These are phyloP conservation scores for Dexiosoma caninum DNA, from an alignment of 2,888 invertebrate genomes.

Conservation along the genomic window DNA sequence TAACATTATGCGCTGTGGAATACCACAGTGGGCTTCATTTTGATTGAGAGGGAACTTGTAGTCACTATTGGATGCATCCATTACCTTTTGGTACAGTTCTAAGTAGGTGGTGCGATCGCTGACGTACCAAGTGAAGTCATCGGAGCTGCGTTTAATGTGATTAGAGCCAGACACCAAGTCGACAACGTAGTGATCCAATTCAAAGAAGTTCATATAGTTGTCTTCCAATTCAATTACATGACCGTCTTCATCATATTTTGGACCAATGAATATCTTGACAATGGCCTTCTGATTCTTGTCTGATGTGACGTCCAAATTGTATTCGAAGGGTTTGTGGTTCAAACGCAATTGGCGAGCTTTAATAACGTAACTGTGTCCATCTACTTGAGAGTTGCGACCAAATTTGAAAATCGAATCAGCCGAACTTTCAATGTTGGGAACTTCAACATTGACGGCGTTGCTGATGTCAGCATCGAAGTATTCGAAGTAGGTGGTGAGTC, in stretches of 20 bases:
- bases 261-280: conserved; percentile 85
- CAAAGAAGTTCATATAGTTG: conserved; percentile 83
- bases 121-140: conserved; percentile 82
- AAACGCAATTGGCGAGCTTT: conserved; percentile 82
- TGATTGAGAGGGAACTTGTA: conserved; percentile 78
- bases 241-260: conserved; percentile 82
- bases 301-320: conserved; percentile 80
- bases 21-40: conserved; percentile 80
- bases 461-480: conserved; percentile 82
- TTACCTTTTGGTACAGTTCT: conserved; percentile 78
- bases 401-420: conserved; percentile 67
- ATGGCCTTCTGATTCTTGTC: conserved; percentile 81
- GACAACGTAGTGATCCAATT: conserved; percentile 83
- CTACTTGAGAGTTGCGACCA: conserved; percentile 73
- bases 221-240: conserved; percentile 80
- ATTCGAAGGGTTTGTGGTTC: conserved; percentile 83
- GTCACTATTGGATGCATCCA: conserved; percentile 78
- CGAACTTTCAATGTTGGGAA: conserved; percentile 76
- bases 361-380: conserved; percentile 78
- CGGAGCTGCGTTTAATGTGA: conserved; percentile 80
- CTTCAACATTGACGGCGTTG: conserved; percentile 76
- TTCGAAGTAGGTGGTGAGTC: conserved; percentile 84
- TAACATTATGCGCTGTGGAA: conserved; percentile 82
- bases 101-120: conserved; percentile 80
- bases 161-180: conserved; percentile 80